phyloP scores from a whole-genome alignment of 2,113 vertebrate genomes.

The Alexandromys fortis region DNA sequence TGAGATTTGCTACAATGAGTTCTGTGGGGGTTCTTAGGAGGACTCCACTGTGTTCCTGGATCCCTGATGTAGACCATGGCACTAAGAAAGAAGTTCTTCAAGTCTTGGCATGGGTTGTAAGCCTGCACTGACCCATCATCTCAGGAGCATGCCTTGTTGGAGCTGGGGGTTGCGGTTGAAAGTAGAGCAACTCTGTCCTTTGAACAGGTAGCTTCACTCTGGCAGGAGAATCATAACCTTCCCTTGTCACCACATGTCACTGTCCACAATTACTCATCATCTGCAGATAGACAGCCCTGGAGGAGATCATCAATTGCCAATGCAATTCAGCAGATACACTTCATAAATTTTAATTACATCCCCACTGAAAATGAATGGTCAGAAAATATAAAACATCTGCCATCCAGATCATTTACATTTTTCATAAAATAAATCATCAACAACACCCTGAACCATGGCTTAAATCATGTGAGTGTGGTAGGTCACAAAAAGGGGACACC shows the following conservation, averaged over 20 bases:
- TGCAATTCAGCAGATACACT: constrained; percentile 99
- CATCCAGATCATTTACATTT: constrained; percentile 96
- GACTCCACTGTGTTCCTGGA: constrained; percentile 68
- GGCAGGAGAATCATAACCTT: constrained; percentile 90
- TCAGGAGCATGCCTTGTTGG: fast-evolving
- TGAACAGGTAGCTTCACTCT: constrained; percentile 84
- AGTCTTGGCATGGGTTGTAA: constrained; percentile 68
- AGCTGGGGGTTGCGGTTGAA: fast-evolving
- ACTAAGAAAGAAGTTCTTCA: constrained; percentile 74
- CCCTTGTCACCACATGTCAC: constrained; percentile 93
- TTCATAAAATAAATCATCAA: constrained; percentile 95
- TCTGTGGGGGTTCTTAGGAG: constrained; percentile 76
- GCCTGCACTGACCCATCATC: constrained; percentile 80
- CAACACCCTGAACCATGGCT: constrained; percentile 90
- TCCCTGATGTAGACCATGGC: constrained; percentile 35
- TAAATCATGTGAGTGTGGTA: constrained; percentile 88
- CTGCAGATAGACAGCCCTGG: constrained; percentile 92
- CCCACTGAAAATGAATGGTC: constrained; percentile 97
- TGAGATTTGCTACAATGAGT: constrained; percentile 73
- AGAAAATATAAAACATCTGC: constrained; percentile 99
- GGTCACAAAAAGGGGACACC: constrained; percentile 84
- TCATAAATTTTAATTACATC: constrained; percentile 99
- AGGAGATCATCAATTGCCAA: constrained; percentile 96
- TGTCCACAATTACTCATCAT: constrained; percentile 95
- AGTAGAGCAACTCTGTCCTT: constrained; percentile 60